Conservation (phyloP, 2,888 invertebrate genomes). For the Troglohyphantes excavatus region DNA sequence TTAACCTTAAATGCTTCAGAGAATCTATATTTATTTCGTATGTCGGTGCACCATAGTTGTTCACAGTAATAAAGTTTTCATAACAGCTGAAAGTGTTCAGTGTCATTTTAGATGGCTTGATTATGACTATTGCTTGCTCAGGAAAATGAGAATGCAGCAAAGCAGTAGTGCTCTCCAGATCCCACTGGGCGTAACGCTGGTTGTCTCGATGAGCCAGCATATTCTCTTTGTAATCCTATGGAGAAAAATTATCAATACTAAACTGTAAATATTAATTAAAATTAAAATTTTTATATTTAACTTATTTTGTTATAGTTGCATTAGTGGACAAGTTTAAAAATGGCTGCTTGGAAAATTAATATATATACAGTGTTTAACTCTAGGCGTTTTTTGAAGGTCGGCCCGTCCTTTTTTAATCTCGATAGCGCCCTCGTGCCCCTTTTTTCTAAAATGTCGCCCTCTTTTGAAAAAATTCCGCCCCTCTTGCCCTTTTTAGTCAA, state of each 20-base stretch:
- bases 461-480: no score
- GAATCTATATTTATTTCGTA: constrained; percentile 89
- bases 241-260: constrained; percentile 73
- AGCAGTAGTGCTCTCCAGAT: constrained; percentile 89
- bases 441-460: no score
- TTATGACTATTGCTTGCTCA: constrained; percentile 80
- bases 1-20: constrained; percentile 88
- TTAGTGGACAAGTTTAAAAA: no score
- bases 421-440: no score
- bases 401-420: no score
- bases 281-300: no score
- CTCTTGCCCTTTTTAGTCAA: no score
- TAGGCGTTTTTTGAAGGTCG: no score
- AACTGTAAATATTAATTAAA: no score
- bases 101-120: constrained; percentile 87
- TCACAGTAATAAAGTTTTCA: constrained; percentile 92
- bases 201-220: constrained; percentile 91
- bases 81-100: constrained; percentile 93
- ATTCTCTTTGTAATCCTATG: constrained; percentile 91
- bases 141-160: constrained; percentile 88
- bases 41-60: constrained; percentile 89
- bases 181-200: constrained; percentile 89
- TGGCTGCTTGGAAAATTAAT: no score
- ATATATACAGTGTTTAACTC: no score
- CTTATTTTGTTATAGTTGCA: no score